Conservation (phyloP, 2,113 vertebrate genomes). For the Chloropsis hardwickii region DNA sequence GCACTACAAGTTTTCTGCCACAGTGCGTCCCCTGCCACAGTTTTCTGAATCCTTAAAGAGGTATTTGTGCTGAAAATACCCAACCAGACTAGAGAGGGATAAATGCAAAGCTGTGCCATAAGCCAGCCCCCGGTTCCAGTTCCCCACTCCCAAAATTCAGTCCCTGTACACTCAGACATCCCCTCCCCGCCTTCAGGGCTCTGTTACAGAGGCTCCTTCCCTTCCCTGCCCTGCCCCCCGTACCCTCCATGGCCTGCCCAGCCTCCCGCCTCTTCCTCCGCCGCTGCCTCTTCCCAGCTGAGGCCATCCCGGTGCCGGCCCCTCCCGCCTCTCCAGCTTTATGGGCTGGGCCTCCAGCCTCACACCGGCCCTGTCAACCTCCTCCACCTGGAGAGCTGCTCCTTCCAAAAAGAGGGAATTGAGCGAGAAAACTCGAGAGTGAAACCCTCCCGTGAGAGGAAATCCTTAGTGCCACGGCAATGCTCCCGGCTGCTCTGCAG, state of each 20-base stretch:
- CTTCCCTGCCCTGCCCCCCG: neutral
- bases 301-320: neutral
- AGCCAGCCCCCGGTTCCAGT: neutral
- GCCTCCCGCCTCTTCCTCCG: neutral
- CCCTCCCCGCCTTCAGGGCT: too few relatives aligned
- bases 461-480: fast-evolving
- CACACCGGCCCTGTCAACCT: neutral
- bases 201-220: neutral
- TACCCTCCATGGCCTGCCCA: neutral
- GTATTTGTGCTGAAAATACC: neutral
- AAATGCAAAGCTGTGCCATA: neutral
- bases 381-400: neutral
- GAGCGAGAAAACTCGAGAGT: neutral
- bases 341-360: neutral
- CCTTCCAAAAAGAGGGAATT: fast-evolving
- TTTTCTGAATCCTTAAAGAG: neutral
- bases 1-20: neutral
- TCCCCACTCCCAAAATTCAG: neutral
- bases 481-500: neutral
- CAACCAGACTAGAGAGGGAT: too few relatives aligned
- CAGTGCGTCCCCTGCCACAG: too few relatives aligned
- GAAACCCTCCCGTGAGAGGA: fast-evolving
- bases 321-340: neutral
- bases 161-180: fast-evolving
- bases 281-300: neutral